Conservation (phyloP, 1,140 invertebrate genomes). For the Leptopilina boulardi region DNA sequence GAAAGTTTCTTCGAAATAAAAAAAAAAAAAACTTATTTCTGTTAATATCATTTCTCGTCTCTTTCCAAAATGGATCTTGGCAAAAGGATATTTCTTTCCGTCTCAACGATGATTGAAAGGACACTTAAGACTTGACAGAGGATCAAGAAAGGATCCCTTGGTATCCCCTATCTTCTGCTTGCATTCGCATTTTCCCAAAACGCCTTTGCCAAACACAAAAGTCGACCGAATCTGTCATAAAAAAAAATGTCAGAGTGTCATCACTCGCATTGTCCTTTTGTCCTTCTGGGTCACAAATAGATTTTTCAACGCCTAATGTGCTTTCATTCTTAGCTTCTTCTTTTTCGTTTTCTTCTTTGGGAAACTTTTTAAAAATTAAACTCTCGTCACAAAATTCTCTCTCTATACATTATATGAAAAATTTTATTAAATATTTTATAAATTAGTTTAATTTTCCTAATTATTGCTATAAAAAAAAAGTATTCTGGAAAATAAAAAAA, state of each 20-base stretch:
- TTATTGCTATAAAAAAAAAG: too few species aligned
- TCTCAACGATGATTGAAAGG: conserved; percentile 12
- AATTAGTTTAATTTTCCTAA: too few species aligned
- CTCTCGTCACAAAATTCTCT: conserved; percentile 40
- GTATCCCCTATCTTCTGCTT: conserved; percentile 43
- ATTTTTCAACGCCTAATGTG: not conserved
- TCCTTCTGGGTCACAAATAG: not conserved
- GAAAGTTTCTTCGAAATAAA: too few species aligned
- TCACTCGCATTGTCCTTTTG: not conserved
- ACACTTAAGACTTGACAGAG: conserved; percentile 40
- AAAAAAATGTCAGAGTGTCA: conserved; percentile 9
- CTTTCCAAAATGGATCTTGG: not conserved
- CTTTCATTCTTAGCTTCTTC: not conserved
- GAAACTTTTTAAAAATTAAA: conserved; percentile 47
- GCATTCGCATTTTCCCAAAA: conserved; percentile 34
- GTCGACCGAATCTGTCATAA: not conserved
- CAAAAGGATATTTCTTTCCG: conserved; percentile 31
- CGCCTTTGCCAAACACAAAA: not conserved
- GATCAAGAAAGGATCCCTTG: conserved; percentile 17
- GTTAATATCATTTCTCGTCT: conserved; percentile 18
- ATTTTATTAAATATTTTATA: too few species aligned
- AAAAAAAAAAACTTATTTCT: not conserved
- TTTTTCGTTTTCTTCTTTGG: conserved; percentile 40
- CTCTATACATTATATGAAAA: too few species aligned
- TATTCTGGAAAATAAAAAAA: not conserved